A percentile compares a stretch with the other conserved stretches of the same genome.
phyloP scores from a whole-genome alignment of 2,888 invertebrate species.

The Dermolepida albohirtum region DNA sequence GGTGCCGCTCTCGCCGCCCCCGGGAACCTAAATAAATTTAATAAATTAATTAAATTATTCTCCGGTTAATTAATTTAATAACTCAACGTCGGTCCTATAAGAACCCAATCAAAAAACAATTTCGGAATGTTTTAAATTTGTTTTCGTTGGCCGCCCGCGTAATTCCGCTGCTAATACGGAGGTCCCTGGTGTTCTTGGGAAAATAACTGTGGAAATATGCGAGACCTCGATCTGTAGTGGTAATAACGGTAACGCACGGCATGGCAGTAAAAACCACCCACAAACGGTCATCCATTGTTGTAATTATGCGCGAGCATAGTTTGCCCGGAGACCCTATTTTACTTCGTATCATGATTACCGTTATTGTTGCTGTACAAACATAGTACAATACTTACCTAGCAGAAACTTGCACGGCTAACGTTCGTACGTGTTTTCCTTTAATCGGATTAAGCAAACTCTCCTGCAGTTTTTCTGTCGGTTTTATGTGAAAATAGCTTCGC shows the following conservation, averaged over 20 bases:
- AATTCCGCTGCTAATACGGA: slow-evolving; percentile 17
- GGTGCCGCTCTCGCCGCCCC: not conserved
- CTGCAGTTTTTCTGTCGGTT: not conserved
- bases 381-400: slow-evolving; percentile 14
- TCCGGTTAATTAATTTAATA: slow-evolving; percentile 36
- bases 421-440: slow-evolving; percentile 14
- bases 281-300: slow-evolving; percentile 16
- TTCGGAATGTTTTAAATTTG: slow-evolving; percentile 30
- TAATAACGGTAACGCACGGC: slow-evolving; percentile 18
- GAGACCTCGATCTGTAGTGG: slow-evolving; percentile 10
- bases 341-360: slow-evolving; percentile 21
- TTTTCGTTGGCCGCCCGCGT: slow-evolving; percentile 10
- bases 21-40: slow-evolving; percentile 8
- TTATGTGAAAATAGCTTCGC: not conserved
- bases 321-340: slow-evolving; percentile 16
- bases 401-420: slow-evolving; percentile 3
- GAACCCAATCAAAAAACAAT: slow-evolving; percentile 37
- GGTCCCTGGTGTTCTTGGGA: slow-evolving; percentile 15
- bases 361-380: slow-evolving; percentile 27
- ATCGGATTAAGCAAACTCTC: slow-evolving; percentile 18
- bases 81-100: slow-evolving; percentile 22
- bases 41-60: slow-evolving; percentile 28
- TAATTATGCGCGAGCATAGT: slow-evolving; percentile 34
- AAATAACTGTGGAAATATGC: slow-evolving; percentile 36
- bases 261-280: slow-evolving; percentile 25